Evolutionary conservation across 2,888 invertebrate species (phyloP).

Genomic region (Sphaerophoria taeniata): DNA sequence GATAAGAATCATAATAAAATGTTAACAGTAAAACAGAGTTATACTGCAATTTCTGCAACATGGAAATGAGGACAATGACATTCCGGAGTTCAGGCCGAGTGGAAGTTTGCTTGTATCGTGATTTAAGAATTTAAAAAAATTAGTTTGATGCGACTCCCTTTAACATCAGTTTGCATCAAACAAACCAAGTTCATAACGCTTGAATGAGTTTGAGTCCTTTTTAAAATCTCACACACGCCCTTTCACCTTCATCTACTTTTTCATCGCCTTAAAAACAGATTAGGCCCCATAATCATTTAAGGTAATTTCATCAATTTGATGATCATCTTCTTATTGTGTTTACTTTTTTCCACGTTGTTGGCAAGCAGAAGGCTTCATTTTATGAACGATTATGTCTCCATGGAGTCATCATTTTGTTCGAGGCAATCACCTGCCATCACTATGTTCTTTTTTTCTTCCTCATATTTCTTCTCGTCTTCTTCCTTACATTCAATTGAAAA

Average conservation of each 20-base stretch:
- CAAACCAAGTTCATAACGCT: too few relatives aligned
- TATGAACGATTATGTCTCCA: conserved; percentile 34
- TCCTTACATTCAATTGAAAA: conserved; percentile 15
- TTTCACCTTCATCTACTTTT: conserved; percentile 5
- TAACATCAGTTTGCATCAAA: too few relatives aligned
- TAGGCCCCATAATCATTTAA: conserved; percentile 16
- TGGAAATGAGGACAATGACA: too few relatives aligned
- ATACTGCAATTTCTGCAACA: too few relatives aligned
- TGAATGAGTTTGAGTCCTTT: too few relatives aligned
- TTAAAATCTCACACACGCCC: neutral
- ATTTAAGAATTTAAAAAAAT: too few relatives aligned
- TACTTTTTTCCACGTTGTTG: neutral
- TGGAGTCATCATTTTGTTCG: conserved; percentile 30
- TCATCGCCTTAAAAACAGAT: neutral
- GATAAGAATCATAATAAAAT: too few relatives aligned
- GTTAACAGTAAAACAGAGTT: too few relatives aligned
- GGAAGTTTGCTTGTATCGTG: too few relatives aligned
- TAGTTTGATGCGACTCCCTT: too few relatives aligned
- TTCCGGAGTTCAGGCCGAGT: too few relatives aligned
- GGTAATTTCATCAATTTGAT: conserved; percentile 30
- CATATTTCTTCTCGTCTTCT: neutral
- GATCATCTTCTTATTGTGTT: neutral
- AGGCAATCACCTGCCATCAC: conserved; percentile 45
- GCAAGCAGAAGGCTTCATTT: conserved; percentile 30
- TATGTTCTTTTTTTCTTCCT: conserved; percentile 2